phyloP scores from a whole-genome alignment of 2,113 vertebrate genomes.

The Ginglymostoma cirratum region DNA sequence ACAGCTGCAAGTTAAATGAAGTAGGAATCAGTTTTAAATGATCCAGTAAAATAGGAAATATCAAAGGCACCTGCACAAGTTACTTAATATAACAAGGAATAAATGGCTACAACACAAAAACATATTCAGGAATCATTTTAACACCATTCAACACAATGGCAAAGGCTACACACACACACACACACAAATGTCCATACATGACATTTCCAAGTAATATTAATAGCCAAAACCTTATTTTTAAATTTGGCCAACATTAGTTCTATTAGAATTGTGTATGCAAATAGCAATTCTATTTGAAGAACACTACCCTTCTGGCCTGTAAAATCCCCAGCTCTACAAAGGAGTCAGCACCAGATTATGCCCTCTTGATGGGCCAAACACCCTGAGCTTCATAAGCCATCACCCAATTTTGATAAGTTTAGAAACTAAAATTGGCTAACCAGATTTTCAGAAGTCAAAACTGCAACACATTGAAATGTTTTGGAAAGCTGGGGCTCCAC shows the following conservation, averaged over 20 bases:
- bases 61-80: not conserved
- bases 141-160: not conserved
- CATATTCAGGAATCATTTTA: not conserved
- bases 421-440: too few species aligned
- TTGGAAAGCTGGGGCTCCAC: too few species aligned
- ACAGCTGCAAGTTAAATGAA: not conserved
- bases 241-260: not conserved
- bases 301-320: too few species aligned
- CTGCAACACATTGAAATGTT: too few species aligned
- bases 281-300: not conserved
- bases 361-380: too few species aligned
- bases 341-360: too few species aligned
- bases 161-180: not conserved
- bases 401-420: too few species aligned
- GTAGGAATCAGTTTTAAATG: not conserved
- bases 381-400: too few species aligned
- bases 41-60: not conserved
- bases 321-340: too few species aligned
- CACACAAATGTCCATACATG: not conserved
- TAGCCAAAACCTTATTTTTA: not conserved
- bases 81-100: not conserved
- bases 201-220: not conserved
- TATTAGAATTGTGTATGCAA: not conserved
- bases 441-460: too few species aligned
- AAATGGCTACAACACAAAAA: not conserved